A percentile compares a stretch with the other conserved stretches of the same genome.
These are phyloP conservation scores for Melanocharis versteri DNA, from an alignment of 2,113 vertebrate genomes.

Conservation along the genomic window DNA sequence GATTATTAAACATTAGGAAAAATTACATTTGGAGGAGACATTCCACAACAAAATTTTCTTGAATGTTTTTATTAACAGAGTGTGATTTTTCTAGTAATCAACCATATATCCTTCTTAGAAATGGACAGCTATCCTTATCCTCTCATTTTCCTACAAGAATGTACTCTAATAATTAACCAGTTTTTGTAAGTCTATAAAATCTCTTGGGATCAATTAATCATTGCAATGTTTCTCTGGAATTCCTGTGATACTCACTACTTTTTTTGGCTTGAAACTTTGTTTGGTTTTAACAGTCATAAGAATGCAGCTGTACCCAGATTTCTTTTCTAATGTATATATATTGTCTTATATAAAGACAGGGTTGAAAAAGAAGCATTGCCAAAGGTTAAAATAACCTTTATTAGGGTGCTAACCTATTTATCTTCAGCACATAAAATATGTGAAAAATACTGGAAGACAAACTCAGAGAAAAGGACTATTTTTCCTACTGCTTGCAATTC, in stretches of 20 bases:
- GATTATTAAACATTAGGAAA: not conserved
- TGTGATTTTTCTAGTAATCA: not conserved
- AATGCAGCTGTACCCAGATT: not conserved
- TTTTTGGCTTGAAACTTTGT: not conserved
- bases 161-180: not conserved
- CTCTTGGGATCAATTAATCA: not conserved
- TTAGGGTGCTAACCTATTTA: conserved; percentile 7
- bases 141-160: not conserved
- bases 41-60: not conserved
- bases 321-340: not conserved
- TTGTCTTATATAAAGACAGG: not conserved
- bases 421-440: conserved; percentile 6
- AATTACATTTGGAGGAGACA: not conserved
- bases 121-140: not conserved
- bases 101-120: not conserved
- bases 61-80: not conserved
- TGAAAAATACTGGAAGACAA: not conserved
- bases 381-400: conserved; percentile 41
- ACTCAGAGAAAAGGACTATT: not conserved
- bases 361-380: not conserved
- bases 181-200: not conserved
- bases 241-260: not conserved
- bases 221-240: not conserved
- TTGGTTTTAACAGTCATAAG: not conserved
- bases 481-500: not conserved